Base-by-base conservation (phyloP, 2,797 vertebrate species). In the Varecia variegata region DNA sequence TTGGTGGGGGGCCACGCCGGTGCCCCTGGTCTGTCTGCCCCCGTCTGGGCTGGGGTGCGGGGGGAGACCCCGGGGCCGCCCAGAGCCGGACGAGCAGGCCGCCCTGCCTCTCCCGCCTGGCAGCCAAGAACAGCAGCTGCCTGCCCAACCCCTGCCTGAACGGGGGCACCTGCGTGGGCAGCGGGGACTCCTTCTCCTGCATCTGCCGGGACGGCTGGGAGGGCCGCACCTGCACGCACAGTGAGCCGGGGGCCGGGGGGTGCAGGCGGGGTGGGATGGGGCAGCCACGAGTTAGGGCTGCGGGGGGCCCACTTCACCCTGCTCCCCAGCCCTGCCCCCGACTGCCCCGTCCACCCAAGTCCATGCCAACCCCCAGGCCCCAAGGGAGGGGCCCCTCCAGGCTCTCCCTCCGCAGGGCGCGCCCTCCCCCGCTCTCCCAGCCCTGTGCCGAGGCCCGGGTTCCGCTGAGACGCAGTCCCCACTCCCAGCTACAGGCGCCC, bases 121-220 rank as follows among this genome's bases (percentile, higher is more conserved):
- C 96, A 99, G 99, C 99, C 73, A 98, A 99, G 97, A 99, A 99
- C 99, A 99, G 99, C 98, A 99, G 99, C n/a, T 99, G 99, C 93
- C 98, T 99, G 97, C 99, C 99, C 17, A 99, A 99, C 89, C 99
- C 99, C 2, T 99, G 99, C 50, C 98, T 98, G 98, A 99, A 99
- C 0, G 99, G 99, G 3, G 99, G 99, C 32, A 99, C 99, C 0
- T 99, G 99, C 0, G 99, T 99, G 40, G 99, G 99, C 95, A 99
- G 98, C 0, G 99, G 99, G 3, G 99, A 99, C 77, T 97, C 99
- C 90, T 99, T 99, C 97, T 99, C 99, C n/a, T 99, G 99, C 97
- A 99, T 99, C 98, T 99, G 99, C 98, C 99, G 99, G 52, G 99
- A 99, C 2, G 99, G 99, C 93, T 99, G 99, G 99, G 99, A 99